phyloP scores from a whole-genome alignment of 2,113 vertebrate genomes.

The Alligator sinensis region DNA sequence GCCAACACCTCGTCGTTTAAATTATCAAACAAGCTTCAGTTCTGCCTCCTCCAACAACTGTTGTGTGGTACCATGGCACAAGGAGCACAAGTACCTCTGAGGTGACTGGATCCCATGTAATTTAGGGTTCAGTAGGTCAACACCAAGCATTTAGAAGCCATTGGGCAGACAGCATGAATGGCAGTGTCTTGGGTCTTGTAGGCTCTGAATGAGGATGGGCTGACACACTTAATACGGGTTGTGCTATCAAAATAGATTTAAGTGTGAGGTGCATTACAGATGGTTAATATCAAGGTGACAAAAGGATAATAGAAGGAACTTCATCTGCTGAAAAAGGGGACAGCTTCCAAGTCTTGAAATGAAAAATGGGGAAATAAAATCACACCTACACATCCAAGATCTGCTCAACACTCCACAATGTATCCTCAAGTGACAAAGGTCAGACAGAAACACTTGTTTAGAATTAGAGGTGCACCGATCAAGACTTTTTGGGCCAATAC shows the following conservation, averaged over 20 bases:
- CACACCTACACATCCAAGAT: not conserved
- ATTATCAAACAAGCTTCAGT: not conserved
- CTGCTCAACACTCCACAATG: not conserved
- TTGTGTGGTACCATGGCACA: not conserved
- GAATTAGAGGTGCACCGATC: too few species aligned
- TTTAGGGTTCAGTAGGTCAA: not conserved
- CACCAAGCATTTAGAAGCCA: not conserved
- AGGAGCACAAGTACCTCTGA: not conserved
- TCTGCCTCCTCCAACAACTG: not conserved
- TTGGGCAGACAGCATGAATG: not conserved
- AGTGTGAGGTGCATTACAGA: not conserved
- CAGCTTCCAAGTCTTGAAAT: not conserved
- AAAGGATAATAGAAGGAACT: not conserved
- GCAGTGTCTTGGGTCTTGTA: not conserved
- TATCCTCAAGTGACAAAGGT: not conserved
- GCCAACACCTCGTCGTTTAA: not conserved
- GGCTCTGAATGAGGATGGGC: not conserved
- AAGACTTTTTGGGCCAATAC: too few species aligned
- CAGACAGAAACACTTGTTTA: not conserved
- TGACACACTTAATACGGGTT: not conserved
- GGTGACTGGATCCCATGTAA: not conserved
- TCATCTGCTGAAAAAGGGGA: not conserved
- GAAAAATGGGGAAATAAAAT: not conserved
- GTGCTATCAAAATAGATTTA: not conserved
- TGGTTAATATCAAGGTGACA: fast-evolving